A percentile compares a stretch with the other conserved stretches of the same genome.
phyloP scores from a whole-genome alignment of 2,797 vertebrate genomes.

The Alosa sapidissima region DNA sequence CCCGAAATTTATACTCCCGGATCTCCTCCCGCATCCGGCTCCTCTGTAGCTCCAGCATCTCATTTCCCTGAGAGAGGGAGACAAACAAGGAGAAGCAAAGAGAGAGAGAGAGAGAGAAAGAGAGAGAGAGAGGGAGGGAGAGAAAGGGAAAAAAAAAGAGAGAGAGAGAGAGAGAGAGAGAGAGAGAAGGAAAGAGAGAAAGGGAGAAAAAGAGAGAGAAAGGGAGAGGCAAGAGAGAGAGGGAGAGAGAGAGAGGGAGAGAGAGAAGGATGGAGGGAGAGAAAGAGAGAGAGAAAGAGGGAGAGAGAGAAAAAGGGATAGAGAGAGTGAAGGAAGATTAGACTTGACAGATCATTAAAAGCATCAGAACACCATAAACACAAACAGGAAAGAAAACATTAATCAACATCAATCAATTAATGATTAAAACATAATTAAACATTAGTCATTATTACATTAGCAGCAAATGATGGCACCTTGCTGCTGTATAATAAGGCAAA shows the following conservation, averaged over 20 bases:
- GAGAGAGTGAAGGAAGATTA: neutral
- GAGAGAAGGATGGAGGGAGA: neutral
- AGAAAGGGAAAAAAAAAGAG: neutral
- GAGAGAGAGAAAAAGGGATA: neutral
- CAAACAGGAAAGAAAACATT: neutral
- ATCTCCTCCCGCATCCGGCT: constrained; percentile 91
- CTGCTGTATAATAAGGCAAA: neutral
- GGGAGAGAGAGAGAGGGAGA: neutral
- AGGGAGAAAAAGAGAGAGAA: neutral
- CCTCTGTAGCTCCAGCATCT: constrained; percentile 91
- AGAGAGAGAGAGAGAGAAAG: neutral
- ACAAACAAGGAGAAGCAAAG: neutral
- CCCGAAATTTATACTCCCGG: constrained; percentile 89
- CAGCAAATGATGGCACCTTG: neutral
- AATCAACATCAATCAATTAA: neutral
- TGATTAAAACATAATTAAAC: neutral
- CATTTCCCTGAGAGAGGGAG: constrained; percentile 78
- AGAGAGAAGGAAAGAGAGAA: neutral
- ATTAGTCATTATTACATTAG: neutral
- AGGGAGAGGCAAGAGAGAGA: neutral
- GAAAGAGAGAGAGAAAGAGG: neutral
- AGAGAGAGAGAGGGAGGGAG: neutral
- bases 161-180: neutral
- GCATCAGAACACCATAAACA: neutral
- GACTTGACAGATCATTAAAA: neutral